A percentile compares a stretch with the other conserved stretches of the same genome.
These are phyloP conservation scores for Drosophila rhopaloa DNA, from an alignment of 1,140 invertebrate genomes.

Conservation along the genomic window DNA sequence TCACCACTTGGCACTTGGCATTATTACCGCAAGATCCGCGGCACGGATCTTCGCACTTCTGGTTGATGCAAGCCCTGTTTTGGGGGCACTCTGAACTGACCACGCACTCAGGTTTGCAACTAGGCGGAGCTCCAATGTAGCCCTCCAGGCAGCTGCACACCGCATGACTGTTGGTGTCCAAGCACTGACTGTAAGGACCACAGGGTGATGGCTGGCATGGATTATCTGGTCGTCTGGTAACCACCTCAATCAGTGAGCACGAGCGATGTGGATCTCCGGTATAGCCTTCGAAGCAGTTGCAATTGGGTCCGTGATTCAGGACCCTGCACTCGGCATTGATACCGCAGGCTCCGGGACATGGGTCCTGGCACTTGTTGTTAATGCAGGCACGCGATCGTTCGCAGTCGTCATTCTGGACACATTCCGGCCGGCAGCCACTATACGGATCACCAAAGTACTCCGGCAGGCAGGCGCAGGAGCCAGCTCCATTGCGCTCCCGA, in stretches of 20 bases:
- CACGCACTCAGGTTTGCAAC: constrained; percentile 92
- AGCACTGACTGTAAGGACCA: constrained; percentile 90
- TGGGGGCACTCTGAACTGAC: constrained; percentile 93
- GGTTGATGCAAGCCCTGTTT: constrained; percentile 92
- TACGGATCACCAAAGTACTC: constrained; percentile 93
- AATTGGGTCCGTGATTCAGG: constrained; percentile 91
- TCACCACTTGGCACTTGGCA: constrained; percentile 92
- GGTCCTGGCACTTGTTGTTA: constrained; percentile 89
- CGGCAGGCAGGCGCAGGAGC: constrained; percentile 90
- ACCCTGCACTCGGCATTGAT: constrained; percentile 88
- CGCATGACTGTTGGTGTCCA: constrained; percentile 88
- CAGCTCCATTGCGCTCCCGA: constrained; percentile 90
- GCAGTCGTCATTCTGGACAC: constrained; percentile 89
- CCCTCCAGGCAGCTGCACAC: constrained; percentile 92
- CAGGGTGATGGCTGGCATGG: constrained; percentile 93
- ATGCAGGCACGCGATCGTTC: constrained; percentile 88
- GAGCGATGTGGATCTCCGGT: constrained; percentile 89
- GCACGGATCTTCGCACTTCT: constrained; percentile 93
- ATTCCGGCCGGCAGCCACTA: constrained; percentile 89
- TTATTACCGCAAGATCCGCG: constrained; percentile 92
- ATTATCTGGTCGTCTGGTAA: constrained; percentile 80
- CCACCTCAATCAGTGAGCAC: constrained; percentile 69
- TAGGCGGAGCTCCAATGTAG: constrained; percentile 91
- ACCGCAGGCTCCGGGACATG: constrained; percentile 89
- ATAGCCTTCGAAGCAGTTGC: constrained; percentile 90